phyloP scores from a whole-genome alignment of 2,113 vertebrate genomes.

The Pygoscelis adeliae region DNA sequence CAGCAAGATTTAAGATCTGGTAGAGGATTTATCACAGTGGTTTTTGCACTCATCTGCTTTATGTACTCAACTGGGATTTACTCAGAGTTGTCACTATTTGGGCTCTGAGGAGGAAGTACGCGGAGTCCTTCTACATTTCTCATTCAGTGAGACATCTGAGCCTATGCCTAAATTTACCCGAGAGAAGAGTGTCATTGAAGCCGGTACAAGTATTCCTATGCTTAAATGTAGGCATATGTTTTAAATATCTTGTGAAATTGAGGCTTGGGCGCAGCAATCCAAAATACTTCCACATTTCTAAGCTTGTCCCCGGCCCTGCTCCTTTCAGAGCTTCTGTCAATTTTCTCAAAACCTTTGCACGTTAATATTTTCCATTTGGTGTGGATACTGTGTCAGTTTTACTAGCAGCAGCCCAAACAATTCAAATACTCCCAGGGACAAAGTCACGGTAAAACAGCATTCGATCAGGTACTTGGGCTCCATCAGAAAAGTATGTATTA shows the following conservation, averaged over 20 bases:
- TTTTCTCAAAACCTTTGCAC: neutral
- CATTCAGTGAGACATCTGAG: neutral
- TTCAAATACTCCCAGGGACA: neutral
- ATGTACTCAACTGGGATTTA: neutral
- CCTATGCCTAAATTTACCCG: neutral
- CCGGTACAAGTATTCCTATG: neutral
- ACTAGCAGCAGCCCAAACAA: neutral
- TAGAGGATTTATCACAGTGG: neutral
- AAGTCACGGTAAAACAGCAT: neutral
- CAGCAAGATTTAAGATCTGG: constrained; percentile 22
- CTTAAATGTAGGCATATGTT: neutral
- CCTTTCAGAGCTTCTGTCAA: neutral
- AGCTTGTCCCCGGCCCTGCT: neutral
- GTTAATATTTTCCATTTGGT: neutral
- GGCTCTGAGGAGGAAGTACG: neutral
- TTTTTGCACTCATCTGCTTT: constrained; percentile 1
- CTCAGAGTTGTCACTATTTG: neutral
- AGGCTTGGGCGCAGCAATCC: neutral
- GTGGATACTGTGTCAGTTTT: neutral
- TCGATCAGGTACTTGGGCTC: neutral
- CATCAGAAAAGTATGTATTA: neutral
- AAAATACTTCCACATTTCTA: neutral
- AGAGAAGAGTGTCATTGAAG: neutral
- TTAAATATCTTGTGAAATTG: constrained; percentile 24
- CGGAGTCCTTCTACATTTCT: neutral